Evolutionary conservation across 2,113 vertebrate genomes (phyloP).

Genomic region (Maccullochella peelii): DNA sequence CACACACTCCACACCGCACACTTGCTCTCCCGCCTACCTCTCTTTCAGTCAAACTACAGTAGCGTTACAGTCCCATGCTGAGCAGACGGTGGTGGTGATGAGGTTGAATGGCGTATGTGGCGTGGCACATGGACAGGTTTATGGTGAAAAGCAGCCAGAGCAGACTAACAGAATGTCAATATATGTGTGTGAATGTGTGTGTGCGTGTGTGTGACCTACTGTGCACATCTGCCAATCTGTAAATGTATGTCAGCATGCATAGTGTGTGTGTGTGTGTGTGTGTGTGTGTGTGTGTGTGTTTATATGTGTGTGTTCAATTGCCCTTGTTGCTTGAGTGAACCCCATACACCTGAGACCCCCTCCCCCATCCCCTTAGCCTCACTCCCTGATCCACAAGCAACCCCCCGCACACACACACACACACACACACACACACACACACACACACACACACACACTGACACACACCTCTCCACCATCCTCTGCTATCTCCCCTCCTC

Average conservation of each 20-base stretch:
- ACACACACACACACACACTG: slow-evolving; percentile 37
- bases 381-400: slow-evolving; percentile 47
- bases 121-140: slow-evolving; percentile 23
- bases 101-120: slow-evolving; percentile 60
- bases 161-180: slow-evolving; percentile 22
- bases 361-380: slow-evolving; percentile 61
- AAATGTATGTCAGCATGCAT: slow-evolving; percentile 28
- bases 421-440: slow-evolving; percentile 29
- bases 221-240: slow-evolving; percentile 18
- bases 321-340: slow-evolving; percentile 71
- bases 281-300: background rate
- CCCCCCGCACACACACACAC: background rate
- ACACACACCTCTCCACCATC: slow-evolving; percentile 4
- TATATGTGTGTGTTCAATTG: slow-evolving; percentile 35
- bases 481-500: slow-evolving; percentile 7
- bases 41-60: slow-evolving; percentile 81
- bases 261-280: background rate
- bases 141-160: background rate
- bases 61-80: slow-evolving; percentile 73
- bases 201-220: slow-evolving; percentile 17
- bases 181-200: slow-evolving; percentile 15
- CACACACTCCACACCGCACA: slow-evolving; percentile 43
- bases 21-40: slow-evolving; percentile 55
- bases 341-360: slow-evolving; percentile 82
- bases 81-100: slow-evolving; percentile 63